Evolutionary conservation across 2,888 invertebrate genomes (phyloP).

Genomic region (Rhaphigaster nebulosa): DNA sequence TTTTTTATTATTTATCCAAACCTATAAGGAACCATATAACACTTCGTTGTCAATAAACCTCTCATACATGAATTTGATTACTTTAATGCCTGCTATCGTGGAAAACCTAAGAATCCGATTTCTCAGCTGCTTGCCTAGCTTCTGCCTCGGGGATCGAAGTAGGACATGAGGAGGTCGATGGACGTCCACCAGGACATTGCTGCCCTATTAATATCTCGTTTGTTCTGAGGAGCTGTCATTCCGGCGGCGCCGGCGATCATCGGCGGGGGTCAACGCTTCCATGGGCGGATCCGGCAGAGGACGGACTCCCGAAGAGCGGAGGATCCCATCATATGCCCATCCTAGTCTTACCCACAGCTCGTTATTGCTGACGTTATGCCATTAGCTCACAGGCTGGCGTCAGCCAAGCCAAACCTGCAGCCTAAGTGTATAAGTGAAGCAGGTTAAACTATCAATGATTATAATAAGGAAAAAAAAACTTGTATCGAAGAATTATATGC

Average conservation of each 20-base stretch:
- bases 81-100: neutral
- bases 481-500: no score
- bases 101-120: neutral
- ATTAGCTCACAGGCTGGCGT: neutral
- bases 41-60: no score
- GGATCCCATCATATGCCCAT: neutral
- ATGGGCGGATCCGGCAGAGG: neutral
- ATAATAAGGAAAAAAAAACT: no score
- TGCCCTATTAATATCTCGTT: slow-evolving; percentile 44
- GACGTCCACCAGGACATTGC: neutral
- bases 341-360: neutral
- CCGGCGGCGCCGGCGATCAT: slow-evolving; percentile 29
- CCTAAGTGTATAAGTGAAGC: neutral
- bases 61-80: no score
- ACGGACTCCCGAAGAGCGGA: slow-evolving; percentile 6
- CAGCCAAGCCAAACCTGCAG: neutral
- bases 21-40: no score
- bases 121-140: neutral
- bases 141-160: neutral
- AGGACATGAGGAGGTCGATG: neutral
- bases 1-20: no score
- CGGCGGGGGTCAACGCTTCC: neutral
- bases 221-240: slow-evolving; percentile 33
- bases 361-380: neutral
- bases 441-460: no score